Evolutionary conservation across 1,140 invertebrate genomes (phyloP).

Genomic region (Papilio polytes): DNA sequence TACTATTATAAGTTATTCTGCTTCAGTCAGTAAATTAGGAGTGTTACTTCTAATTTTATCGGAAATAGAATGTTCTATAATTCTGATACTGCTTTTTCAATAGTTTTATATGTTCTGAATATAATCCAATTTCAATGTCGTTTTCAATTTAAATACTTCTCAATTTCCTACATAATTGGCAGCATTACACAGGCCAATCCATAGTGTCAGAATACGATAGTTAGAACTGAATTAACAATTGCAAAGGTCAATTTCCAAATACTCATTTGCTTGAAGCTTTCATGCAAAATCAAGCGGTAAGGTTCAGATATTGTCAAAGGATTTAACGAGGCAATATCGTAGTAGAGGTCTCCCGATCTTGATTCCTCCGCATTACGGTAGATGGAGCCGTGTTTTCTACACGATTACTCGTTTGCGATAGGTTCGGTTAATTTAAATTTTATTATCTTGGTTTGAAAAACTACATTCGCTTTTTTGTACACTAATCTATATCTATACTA

Average conservation of each 20-base stretch:
- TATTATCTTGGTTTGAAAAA: neutral
- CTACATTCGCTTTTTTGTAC: neutral
- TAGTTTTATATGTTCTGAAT: too few species aligned
- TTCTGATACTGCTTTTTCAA: too few species aligned
- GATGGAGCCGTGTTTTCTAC: neutral
- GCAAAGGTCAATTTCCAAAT: neutral
- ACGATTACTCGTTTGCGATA: neutral
- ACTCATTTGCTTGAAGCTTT: constrained; percentile 9
- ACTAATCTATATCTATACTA: too few species aligned
- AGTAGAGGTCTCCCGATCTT: neutral
- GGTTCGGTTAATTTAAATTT: neutral
- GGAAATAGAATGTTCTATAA: too few species aligned
- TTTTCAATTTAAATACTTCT: too few species aligned
- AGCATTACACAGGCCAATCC: too few species aligned
- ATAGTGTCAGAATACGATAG: neutral
- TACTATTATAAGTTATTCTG: neutral
- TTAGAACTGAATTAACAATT: neutral
- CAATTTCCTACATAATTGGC: too few species aligned
- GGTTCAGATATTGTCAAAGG: constrained; percentile 1
- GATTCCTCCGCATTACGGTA: neutral
- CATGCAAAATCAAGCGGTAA: neutral
- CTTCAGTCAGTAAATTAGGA: neutral
- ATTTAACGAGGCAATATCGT: constrained; percentile 2
- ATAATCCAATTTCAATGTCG: too few species aligned
- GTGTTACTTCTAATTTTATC: too few species aligned